phyloP scores from a whole-genome alignment of 1,140 invertebrate genomes.

The Orchesella cincta region DNA sequence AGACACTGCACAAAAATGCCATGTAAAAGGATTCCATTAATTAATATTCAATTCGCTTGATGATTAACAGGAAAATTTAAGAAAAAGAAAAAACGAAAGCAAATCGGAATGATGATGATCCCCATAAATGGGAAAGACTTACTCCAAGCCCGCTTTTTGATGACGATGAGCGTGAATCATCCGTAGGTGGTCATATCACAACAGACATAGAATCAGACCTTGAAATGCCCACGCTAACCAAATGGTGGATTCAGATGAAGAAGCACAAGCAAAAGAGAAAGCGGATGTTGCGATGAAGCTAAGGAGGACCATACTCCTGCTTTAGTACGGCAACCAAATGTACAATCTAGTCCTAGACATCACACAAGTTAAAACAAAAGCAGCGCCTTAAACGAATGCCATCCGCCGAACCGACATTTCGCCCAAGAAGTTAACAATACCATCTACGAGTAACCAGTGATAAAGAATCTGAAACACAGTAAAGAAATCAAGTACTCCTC shows the following conservation, averaged over 20 bases:
- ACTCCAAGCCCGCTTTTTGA: constrained; percentile 19
- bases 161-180: neutral
- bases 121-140: constrained; percentile 13
- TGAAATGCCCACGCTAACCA: constrained; percentile 17
- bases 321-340: no score
- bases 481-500: no score
- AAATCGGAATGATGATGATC: neutral
- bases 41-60: no score
- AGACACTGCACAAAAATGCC: neutral
- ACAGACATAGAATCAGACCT: constrained; percentile 5
- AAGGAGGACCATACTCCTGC: no score
- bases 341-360: neutral
- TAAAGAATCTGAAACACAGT: no score
- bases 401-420: neutral
- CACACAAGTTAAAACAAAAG: neutral
- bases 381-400: neutral
- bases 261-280: no score
- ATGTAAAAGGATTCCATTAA: neutral
- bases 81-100: neutral
- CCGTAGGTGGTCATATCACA: neutral
- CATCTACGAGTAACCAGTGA: no score
- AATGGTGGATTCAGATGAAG: constrained; percentile 13
- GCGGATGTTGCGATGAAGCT: no score
- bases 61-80: neutral
- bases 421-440: neutral